Base-by-base conservation (phyloP, 2,888 invertebrate genomes). In the Eulithis testata region DNA sequence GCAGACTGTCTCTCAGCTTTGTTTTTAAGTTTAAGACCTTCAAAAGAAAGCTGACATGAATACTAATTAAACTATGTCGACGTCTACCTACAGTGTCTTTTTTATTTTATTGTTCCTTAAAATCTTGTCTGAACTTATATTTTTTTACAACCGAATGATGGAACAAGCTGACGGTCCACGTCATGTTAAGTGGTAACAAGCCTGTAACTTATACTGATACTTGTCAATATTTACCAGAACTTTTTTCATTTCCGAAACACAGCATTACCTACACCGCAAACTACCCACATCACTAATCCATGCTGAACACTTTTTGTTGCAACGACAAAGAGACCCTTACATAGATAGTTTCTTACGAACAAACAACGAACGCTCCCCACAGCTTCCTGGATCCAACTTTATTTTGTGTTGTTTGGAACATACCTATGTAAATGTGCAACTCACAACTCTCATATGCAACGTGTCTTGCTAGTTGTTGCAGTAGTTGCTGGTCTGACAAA, bases 341-440 rank as follows among this genome's bases (percentile, higher is more conserved):
- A 76, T 74, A 81, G 76, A 80, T 83, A 83, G 83, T 85, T 87
- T 79, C 82, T 77, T 78, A 74, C 76, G 70, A 77, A 76, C 76
- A 80, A 82, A 82, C 83, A 81, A 77, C 79, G 65, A 64, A 58
- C 72, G 73, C 73, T 68, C 67, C 68, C 64, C 73, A 62, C 73
- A 69, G 74, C 68, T 76, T 76, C 75, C 75, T 76, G 76, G 71
- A 73, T 73, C 63, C 67, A 63, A 70, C 73, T 63, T 72, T 71
- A 72, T 75, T 74, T 71, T 60, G 70, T 74, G 70, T 76, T 60
- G 72, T 76, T 63, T 52, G 27, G 36, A 11, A 40, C 37, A 3
- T 12, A 37, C 9, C 14, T 9, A 49, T 51, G 31, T 6, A 51
- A 31, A 27, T 27, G 7, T 31, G 51, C 51, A 27, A 60, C 44